These are phyloP conservation scores for Megastigmus dorsalis DNA, from an alignment of 2,888 invertebrate genomes.

Conservation along the genomic window DNA sequence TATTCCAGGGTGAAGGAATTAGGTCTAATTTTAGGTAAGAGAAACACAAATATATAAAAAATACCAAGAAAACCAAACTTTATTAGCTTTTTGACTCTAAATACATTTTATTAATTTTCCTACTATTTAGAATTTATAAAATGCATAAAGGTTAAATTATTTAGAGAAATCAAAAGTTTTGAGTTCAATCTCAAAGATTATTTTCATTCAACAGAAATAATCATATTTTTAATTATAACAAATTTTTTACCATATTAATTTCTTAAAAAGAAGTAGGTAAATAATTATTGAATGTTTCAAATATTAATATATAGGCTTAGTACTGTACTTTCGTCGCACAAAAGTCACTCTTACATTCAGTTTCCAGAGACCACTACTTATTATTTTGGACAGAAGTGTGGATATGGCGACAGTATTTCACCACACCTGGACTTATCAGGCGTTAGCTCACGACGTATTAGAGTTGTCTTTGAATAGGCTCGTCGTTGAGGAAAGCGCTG, in stretches of 20 bases:
- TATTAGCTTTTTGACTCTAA: no score
- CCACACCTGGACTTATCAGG: constrained; percentile 99
- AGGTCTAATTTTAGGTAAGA: constrained; percentile 78
- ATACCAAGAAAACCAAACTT: no score
- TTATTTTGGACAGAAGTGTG: constrained; percentile 93
- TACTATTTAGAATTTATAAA: background rate
- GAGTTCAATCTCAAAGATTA: no score
- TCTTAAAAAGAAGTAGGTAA: no score
- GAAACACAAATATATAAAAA: background rate
- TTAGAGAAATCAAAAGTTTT: no score
- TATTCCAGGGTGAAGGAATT: constrained; percentile 91
- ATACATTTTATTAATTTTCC: no score
- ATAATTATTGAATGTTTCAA: no score
- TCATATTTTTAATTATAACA: no score
- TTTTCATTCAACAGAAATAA: background rate
- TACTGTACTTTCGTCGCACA: background rate
- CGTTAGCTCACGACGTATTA: constrained; percentile 95
- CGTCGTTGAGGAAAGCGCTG: constrained; percentile 80
- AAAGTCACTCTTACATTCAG: constrained; percentile 84
- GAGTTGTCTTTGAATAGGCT: constrained; percentile 92
- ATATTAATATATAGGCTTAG: background rate
- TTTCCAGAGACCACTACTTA: constrained; percentile 94
- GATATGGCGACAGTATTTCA: constrained; percentile 98
- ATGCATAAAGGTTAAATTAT: background rate
- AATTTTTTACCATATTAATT: no score